Evolutionary conservation across 2,113 vertebrate genomes (phyloP), one percentile per base, ranked within the genome.

Genomic region (Oryctolagus cuniculus): DNA sequence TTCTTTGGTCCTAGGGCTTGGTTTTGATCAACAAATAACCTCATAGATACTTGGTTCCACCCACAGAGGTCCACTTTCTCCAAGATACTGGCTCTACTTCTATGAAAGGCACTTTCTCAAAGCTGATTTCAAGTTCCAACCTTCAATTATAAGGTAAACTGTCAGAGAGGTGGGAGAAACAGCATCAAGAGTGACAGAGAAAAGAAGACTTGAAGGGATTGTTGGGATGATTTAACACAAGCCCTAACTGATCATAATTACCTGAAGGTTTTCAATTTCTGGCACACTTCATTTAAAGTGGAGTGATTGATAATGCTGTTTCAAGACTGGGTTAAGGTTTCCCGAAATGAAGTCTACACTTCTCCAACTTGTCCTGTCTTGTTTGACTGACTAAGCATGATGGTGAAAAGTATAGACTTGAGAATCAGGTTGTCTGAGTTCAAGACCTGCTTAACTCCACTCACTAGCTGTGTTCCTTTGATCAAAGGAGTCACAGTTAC

Each of bases 11-110:
- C 25, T 24, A 2, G 17, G 24, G 19, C 12, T 58, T 66, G 49
- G 17, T 73, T 79, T 55, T 44, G 38, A 89, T 27, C 15, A 53
- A 29, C 1, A 13, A 34, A n/a, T 6, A 29, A 5, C 49, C 8
- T 21, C 17, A n/a, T 7, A 25, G 15, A 21, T 51, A 36, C 25
- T 21, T 21, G 3, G 31, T 6, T 0, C 10, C 17, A 6, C 10
- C 16, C 27, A 25, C 1, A 2, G n/a, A 29, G 3, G 21, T 2
- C 16, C 1, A 1, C 5, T 36, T 10, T 9, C 70, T 53, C 10
- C 27, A 31, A 8, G 10, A 36, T 13, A 49, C 15, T 12, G 15
- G 17, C 16, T 17, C 11, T 16, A 0, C 7, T 7, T 38, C 72
- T 27, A 49, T 24, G 21, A 31, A 25, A 16, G 31, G 31, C 24